Percentiles rank a stretch among this genome's conserved stretches.
These are phyloP conservation scores for Andricus quercusramuli DNA, from an alignment of 2,888 invertebrate genomes.

Conservation along the genomic window DNA sequence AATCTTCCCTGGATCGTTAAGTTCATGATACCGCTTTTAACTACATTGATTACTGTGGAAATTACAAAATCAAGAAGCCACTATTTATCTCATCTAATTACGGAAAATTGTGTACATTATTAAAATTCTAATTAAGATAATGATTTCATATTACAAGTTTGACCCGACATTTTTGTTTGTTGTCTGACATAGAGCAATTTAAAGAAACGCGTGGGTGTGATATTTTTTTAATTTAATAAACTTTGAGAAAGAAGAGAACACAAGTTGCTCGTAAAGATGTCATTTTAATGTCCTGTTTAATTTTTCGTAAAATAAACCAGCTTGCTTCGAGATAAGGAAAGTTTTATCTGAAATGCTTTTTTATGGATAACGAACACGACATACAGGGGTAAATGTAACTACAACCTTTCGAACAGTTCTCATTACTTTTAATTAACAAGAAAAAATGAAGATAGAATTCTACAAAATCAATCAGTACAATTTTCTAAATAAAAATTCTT, in stretches of 20 bases:
- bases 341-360: conserved; percentile 34
- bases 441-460: neutral
- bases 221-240: neutral
- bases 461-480: neutral
- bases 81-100: neutral
- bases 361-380: neutral
- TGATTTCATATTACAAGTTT: neutral
- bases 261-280: conserved; percentile 6
- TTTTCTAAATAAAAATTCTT: neutral
- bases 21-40: neutral
- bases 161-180: no score
- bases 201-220: neutral
- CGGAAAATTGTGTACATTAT: neutral
- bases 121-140: neutral
- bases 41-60: neutral
- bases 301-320: neutral
- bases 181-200: no score
- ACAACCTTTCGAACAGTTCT: neutral
- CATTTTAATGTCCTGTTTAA: neutral
- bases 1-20: conserved; percentile 10
- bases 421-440: neutral
- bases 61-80: neutral
- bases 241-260: neutral
- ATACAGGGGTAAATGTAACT: neutral
- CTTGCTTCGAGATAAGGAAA: neutral